Conservation (phyloP, 35 echinoderm and acorn worm genomes). For the Ophioderma brevispina region DNA sequence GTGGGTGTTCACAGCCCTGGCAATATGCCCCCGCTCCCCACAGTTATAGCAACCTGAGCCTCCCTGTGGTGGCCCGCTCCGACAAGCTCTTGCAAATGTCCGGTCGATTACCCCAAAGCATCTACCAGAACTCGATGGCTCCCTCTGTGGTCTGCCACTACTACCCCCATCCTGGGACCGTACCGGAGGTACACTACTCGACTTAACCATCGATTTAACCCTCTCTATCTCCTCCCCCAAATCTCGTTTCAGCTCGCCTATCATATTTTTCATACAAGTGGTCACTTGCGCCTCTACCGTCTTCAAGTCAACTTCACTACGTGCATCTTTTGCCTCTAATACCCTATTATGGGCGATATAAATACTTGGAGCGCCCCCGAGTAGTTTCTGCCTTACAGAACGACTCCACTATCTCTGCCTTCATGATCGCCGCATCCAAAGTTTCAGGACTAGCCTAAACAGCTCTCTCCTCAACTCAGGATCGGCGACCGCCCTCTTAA, state of each 20-base stretch:
- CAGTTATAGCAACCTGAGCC: neutral
- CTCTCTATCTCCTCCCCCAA: too few species aligned
- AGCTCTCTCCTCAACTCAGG: neutral
- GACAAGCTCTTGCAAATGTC: neutral
- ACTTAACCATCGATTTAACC: too few species aligned
- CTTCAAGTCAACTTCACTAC: too few species aligned
- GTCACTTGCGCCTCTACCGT: neutral
- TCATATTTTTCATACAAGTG: neutral
- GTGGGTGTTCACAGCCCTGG: too few species aligned
- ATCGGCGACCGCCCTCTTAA: neutral
- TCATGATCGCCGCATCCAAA: neutral
- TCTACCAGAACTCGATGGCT: neutral
- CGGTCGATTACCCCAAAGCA: neutral
- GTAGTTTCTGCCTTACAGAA: neutral
- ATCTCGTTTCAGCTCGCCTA: neutral
- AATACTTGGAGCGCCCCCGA: neutral
- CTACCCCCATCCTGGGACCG: too few species aligned
- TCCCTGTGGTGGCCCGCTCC: too few species aligned
- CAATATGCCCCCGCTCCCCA: neutral
- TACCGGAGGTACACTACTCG: too few species aligned
- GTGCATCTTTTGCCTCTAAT: too few species aligned
- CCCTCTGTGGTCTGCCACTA: neutral
- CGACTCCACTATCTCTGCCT: neutral
- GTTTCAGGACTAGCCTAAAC: neutral
- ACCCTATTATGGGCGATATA: neutral